Conservation (phyloP, 2,113 vertebrate species). For the Erinaceus europaeus region DNA sequence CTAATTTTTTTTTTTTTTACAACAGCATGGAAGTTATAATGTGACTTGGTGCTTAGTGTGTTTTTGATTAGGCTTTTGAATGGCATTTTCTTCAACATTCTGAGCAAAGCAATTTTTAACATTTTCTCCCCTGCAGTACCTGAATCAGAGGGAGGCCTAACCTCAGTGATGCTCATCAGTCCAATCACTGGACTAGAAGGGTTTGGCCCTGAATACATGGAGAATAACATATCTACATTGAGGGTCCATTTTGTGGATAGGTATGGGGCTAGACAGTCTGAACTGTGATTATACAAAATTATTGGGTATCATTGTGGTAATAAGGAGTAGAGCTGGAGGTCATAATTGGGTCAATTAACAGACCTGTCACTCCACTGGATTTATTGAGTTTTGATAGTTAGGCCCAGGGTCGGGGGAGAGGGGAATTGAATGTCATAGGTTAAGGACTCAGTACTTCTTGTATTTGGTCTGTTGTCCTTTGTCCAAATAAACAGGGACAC, state of each 20-base stretch:
- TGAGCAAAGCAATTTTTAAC: slow-evolving; percentile 41
- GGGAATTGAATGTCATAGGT: not conserved
- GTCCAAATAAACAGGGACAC: not conserved
- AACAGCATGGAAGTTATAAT: slow-evolving; percentile 34
- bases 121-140: slow-evolving; percentile 30
- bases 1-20: slow-evolving; percentile 56
- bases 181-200: not conserved
- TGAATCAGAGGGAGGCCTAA: not conserved
- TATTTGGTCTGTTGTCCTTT: not conserved
- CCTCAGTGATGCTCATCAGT: not conserved
- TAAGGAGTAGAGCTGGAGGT: not conserved
- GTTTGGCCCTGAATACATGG: not conserved
- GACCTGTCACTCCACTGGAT: not conserved
- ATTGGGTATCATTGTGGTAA: not conserved
- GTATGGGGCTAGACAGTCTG: not conserved
- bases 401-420: not conserved
- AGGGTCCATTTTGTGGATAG: not conserved
- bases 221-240: not conserved
- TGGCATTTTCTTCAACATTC: slow-evolving; percentile 46
- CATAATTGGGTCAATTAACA: no score
- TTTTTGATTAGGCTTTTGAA: slow-evolving; percentile 62
- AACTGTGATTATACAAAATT: not conserved
- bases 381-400: not conserved
- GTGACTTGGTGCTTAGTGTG: slow-evolving; percentile 4
- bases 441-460: not conserved